These are phyloP conservation scores for Meganola albula DNA, from an alignment of 2,888 invertebrate genomes.

Conservation along the genomic window DNA sequence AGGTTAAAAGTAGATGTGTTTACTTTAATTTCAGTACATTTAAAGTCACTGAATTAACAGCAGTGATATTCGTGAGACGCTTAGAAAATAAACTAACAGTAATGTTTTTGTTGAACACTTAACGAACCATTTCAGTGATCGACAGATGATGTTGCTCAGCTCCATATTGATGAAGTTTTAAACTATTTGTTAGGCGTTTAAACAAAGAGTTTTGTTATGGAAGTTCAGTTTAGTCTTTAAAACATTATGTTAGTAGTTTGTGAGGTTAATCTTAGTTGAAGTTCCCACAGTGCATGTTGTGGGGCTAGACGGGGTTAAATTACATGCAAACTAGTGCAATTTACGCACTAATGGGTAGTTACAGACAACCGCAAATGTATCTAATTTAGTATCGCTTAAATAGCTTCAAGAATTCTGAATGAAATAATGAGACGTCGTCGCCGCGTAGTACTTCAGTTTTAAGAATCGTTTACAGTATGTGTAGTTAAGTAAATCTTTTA, in stretches of 20 bases:
- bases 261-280: too few relatives aligned
- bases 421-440: slow-evolving; percentile 8
- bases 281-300: slow-evolving; percentile 61
- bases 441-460: slow-evolving; percentile 13
- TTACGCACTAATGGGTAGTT: slow-evolving; percentile 61
- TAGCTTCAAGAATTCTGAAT: slow-evolving; percentile 18
- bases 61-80: slow-evolving; percentile 39
- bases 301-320: slow-evolving; percentile 57
- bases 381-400: slow-evolving; percentile 40
- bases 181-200: too few relatives aligned
- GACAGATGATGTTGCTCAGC: slow-evolving; percentile 45
- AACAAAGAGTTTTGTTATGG: too few relatives aligned
- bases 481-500: too few relatives aligned
- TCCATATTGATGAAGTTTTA: too few relatives aligned
- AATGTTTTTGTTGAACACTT: slow-evolving; percentile 19
- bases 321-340: slow-evolving; percentile 52
- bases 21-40: slow-evolving; percentile 34
- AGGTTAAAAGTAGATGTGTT: slow-evolving; percentile 33
- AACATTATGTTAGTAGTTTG: too few relatives aligned
- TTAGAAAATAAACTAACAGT: slow-evolving; percentile 29
- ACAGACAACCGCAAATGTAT: slow-evolving; percentile 54
- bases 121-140: slow-evolving; percentile 35
- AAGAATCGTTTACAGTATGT: too few relatives aligned
- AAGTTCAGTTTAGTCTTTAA: too few relatives aligned
- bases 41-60: slow-evolving; percentile 35